Base-by-base conservation (phyloP, 2,797 vertebrate genomes). In the Sebastes itinus region DNA sequence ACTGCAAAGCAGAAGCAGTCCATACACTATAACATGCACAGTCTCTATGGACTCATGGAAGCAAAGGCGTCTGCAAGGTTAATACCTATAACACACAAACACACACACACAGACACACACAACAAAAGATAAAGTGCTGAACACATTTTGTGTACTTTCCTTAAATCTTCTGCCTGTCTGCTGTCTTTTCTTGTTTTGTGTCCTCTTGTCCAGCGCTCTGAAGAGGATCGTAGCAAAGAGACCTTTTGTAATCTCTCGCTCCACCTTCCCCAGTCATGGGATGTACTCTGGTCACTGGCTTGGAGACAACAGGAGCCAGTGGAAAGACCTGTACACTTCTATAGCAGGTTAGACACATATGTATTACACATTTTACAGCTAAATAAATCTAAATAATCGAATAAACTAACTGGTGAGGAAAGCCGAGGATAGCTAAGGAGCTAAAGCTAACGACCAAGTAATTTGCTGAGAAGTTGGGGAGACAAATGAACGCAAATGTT, bases 221-320 rank as follows among this genome's bases (percentile, higher is more conserved):
- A 95, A 91, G 80, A 90, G 87, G 82, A 95, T 98, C 73, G 30
- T 89, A 46, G 87, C 86, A 2, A 97, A 97, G 80, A 95, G 97
- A 2, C 95, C 97, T 0, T 96, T 98, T 0, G 8, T 98, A 23
- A 97, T 98, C 86, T 98, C 97, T 14, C 97, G 97, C 73, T 98
- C 97, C 85, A 97, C 97, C 54, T 98, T 97, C 93, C 96, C 97
- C 28, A 96, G 97, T 91, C 97, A 98, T 88, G 97, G 97, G 8
- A 87, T 52, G 38, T 98, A 97, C 85, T 97, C 97, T 0, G 97
- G 97, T 4, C 97, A 98, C 93, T 98, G 97, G 97, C 92, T 97
- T 62, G 97, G 97, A 3, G 97, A 98, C 92, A 98, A 98, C 92
- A 87, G 86, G 66, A 98, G 97, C 83, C 93, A 94, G 60, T 98